These are phyloP conservation scores for Psammodynastes pulverulentus DNA, from an alignment of 2,113 vertebrate species.

Conservation along the genomic window DNA sequence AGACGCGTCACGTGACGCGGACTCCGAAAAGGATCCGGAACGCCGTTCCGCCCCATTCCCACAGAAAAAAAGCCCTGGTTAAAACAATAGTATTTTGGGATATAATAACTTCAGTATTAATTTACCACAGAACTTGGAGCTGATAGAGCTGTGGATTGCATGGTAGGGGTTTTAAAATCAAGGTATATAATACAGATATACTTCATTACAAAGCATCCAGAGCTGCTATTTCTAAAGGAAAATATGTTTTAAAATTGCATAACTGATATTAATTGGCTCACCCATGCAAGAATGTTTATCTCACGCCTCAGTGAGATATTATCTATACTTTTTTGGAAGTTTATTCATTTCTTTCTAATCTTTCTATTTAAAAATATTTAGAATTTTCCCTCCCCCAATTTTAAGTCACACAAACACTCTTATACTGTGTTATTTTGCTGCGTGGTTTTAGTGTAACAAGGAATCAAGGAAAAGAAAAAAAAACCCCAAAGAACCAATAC, in stretches of 20 bases:
- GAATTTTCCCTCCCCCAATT: background rate
- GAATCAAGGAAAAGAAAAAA: background rate
- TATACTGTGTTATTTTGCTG: background rate
- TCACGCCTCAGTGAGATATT: background rate
- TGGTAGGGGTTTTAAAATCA: background rate
- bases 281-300: background rate
- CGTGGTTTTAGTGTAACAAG: background rate
- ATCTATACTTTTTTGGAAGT: background rate
- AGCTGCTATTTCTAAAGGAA: background rate
- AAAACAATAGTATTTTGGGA: background rate
- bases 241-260: background rate
- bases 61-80: too few species aligned
- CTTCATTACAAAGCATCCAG: background rate
- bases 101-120: background rate
- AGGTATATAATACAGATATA: background rate
- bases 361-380: background rate
- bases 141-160: background rate
- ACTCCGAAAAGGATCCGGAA: too few species aligned
- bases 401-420: background rate
- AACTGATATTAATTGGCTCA: background rate
- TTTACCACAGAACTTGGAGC: background rate
- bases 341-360: background rate
- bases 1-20: too few species aligned
- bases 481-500: background rate
- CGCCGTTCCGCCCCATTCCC: too few species aligned